These are phyloP conservation scores for Allolobophora icterica DNA, from an alignment of 2,888 invertebrate species.

Conservation along the genomic window DNA sequence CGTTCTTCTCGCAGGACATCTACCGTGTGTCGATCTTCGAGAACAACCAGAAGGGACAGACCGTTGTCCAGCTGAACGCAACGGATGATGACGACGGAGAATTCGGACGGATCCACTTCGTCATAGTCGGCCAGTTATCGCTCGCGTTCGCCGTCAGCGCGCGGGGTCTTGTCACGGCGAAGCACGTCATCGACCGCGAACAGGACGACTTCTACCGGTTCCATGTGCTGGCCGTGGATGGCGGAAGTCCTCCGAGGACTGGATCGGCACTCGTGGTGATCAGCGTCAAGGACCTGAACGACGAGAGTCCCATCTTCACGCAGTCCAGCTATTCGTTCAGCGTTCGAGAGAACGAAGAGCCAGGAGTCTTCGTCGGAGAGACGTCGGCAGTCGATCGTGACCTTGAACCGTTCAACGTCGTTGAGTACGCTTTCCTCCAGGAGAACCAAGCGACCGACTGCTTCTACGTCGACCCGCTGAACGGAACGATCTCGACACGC, in stretches of 20 bases:
- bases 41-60: constrained; percentile 43
- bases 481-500: constrained; percentile 42
- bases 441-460: constrained; percentile 69
- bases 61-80: constrained; percentile 43
- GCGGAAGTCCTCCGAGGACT: constrained; percentile 27
- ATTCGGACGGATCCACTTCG: constrained; percentile 42
- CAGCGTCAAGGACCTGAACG: constrained; percentile 44
- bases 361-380: constrained; percentile 43
- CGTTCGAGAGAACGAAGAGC: constrained; percentile 62
- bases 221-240: constrained; percentile 29
- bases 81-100: constrained; percentile 45
- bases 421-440: constrained; percentile 42
- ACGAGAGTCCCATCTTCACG: constrained; percentile 45
- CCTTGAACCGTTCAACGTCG: constrained; percentile 39
- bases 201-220: background rate
- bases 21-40: constrained; percentile 43
- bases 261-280: constrained; percentile 34
- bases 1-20: constrained; percentile 38
- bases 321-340: constrained; percentile 40
- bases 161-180: constrained; percentile 20
- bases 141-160: constrained; percentile 27
- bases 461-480: constrained; percentile 42
- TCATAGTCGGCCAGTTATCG: constrained; percentile 37
- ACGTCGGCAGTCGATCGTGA: constrained; percentile 44
- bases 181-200: constrained; percentile 29